A percentile compares a stretch with the other conserved stretches of the same genome.
Evolutionary conservation across 2,113 vertebrate species (phyloP).

Genomic region (Callithrix jacchus): DNA sequence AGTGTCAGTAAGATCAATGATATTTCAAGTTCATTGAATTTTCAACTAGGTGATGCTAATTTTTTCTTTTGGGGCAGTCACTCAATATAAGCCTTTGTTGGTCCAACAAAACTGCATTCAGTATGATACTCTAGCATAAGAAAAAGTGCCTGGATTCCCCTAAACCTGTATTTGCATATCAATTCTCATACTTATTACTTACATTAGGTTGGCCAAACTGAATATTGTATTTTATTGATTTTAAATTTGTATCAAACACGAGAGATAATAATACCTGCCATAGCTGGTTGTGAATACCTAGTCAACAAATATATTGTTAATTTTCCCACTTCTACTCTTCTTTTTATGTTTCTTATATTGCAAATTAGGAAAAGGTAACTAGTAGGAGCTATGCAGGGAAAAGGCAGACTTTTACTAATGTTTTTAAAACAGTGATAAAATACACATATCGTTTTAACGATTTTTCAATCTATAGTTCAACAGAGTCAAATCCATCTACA

Average conservation of each 20-base stretch:
- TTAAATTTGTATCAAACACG: constrained; percentile 17
- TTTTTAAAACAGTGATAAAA: background rate
- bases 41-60: background rate
- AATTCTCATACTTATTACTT: background rate
- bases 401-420: background rate
- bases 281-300: background rate
- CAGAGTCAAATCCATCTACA: background rate
- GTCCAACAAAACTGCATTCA: background rate
- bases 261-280: background rate
- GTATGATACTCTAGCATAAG: background rate
- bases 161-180: background rate
- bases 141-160: background rate
- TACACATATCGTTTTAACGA: background rate
- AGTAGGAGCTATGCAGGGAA: background rate
- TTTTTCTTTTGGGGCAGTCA: background rate
- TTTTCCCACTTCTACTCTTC: background rate
- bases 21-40: constrained; percentile 41
- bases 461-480: background rate
- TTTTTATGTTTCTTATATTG: background rate
- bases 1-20: constrained; percentile 34
- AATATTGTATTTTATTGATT: background rate
- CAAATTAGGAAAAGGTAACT: background rate
- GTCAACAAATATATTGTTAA: background rate
- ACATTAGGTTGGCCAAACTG: background rate
- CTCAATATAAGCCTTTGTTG: background rate